phyloP scores from a whole-genome alignment of 2,797 vertebrate species.

The Siniperca undulata region DNA sequence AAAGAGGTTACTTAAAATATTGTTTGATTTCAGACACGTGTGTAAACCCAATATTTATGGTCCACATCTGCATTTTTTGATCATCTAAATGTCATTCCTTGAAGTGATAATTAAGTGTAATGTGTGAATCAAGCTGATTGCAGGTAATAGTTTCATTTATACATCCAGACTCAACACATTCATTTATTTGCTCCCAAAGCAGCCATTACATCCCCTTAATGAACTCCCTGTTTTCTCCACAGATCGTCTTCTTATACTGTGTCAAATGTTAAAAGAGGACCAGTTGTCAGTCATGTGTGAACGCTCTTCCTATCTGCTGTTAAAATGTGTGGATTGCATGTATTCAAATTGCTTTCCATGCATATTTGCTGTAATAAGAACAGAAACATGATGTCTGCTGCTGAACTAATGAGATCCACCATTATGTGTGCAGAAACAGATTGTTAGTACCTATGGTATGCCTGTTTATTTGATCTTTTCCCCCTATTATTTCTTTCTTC shows the following conservation, averaged over 20 bases:
- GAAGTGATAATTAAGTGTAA: background rate
- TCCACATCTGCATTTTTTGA: background rate
- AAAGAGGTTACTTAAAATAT: background rate
- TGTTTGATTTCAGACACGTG: background rate
- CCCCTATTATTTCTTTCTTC: conserved; percentile 14
- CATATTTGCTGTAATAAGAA: background rate
- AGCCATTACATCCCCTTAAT: background rate
- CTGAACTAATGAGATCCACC: conserved; percentile 30
- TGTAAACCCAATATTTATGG: background rate
- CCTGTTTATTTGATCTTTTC: conserved; percentile 11
- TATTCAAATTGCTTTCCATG: background rate
- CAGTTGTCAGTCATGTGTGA: background rate
- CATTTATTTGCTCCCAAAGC: background rate
- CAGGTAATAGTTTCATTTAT: background rate
- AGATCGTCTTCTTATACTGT: background rate
- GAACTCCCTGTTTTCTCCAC: background rate
- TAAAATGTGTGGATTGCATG: background rate
- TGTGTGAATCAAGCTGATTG: background rate
- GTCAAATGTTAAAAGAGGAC: background rate
- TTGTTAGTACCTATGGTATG: conserved; percentile 18
- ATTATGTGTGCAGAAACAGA: background rate
- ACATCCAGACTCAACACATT: background rate
- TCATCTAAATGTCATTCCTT: background rate
- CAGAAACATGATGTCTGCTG: conserved; percentile 16
- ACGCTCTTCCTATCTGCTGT: background rate